Evolutionary conservation across 2,113 vertebrate genomes (phyloP), one percentile per base, ranked within the genome.

Genomic region (Phoxinus phoxinus): DNA sequence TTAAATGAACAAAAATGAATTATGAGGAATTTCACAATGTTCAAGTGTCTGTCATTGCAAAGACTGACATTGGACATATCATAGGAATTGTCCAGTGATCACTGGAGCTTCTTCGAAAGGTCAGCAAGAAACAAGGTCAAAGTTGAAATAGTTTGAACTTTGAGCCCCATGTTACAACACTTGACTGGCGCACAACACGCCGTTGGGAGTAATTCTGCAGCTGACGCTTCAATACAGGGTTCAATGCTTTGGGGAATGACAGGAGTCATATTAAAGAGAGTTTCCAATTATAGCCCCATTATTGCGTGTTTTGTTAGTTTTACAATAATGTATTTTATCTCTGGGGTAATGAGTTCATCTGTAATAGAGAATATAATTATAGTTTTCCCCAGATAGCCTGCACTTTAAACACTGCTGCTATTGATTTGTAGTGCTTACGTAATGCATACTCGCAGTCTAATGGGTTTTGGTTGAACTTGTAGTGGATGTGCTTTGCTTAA

Each of bases 311-410:
- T 69, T 69, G 65, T 37, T 69, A 21, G 65, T 67, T 67, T 67
- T 67, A 12, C 59, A 63, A 27, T 63, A 63, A 27, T 27, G n/a
- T 65, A 37, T 37, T 69, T 35, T 71, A 37, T 71, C 65, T 69
- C 67, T 71, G 67, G 19, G 23, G 67, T 71, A 71, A 37, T 71
- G 67, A 6, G 67, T 71, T 71, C 32, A 71, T 71, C 67, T 37
- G 67, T 71, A 71, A 71, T 71, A 37, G 32, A 23, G 67, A 71
- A 37, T 71, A 71, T 32, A 37, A 71, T 71, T 37, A 71, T 11
- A 37, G 67, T 37, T 71, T 71, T 71, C 67, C 65, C 67, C 32
- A 71, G 67, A 71, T 71, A 69, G 32, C 19, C 32, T 23, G 32
- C 32, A 71, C 32, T 71, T 71, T 71, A 71, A 71, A 11, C 32